Evolutionary conservation across 2,797 vertebrate species (phyloP), one percentile per base, ranked within the genome.

Genomic region (Pangasius djambal): DNA sequence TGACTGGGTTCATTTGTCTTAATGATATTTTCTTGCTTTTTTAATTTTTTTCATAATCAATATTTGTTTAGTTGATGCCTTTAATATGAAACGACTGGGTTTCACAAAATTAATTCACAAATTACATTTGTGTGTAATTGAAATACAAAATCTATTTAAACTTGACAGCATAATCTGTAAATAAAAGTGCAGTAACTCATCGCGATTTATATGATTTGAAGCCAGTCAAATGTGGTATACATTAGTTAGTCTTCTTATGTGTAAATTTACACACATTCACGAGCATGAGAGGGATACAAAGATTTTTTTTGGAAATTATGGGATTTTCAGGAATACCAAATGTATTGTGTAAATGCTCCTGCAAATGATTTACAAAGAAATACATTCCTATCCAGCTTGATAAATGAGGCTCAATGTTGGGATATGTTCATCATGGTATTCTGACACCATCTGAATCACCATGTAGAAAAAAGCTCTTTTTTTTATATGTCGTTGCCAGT

Each of bases 401-500:
- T 52, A 85, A 70, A 84, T 83, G 81, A 83, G 81, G 37, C 15
- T 16, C 13, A n/a, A 13, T 83, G 13, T 65, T n/a, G 15, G 22
- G 34, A n/a, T 89, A 79, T 83, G 31, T 78, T 69, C 87, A 70
- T 85, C n/a, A 86, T 74, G 83, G 89, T 89, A 86, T 88, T 52
- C 87, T 28, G 88, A 83, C 89, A 86, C n/a, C 37, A 79, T 69
- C 87, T 25, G 63, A 88, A 85, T 70, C n/a, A 85, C 8, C 12
- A 91, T 87, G 86, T 85, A 77, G 87, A 61, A 78, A 55, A 79
- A 50, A 15, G 0, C 7, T 77, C 7, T 52, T 78, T 78, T 78
- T 77, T 44, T n/a, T 67, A 77, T 91, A 88, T 74, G 59, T 85
- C 78, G 52, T 86, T 85, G 89, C 88, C 25, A 48, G 6, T 65